Conservation (phyloP, 2,113 vertebrate species). For the Strix aluco region DNA sequence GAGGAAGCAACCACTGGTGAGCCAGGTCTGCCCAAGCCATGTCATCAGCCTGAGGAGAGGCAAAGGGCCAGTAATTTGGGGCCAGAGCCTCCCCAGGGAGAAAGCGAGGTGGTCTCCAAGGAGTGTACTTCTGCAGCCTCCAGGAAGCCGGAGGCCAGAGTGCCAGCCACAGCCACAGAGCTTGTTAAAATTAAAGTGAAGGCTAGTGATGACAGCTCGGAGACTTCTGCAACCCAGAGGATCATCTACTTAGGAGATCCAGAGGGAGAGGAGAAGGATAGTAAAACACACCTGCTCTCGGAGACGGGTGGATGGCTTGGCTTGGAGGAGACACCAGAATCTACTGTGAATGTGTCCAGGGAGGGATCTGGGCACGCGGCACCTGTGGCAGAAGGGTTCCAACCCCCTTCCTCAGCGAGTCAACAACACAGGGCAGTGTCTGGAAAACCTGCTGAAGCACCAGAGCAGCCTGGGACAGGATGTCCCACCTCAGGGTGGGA, state of each 20-base stretch:
- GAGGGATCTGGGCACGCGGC: background rate
- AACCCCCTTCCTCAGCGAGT: background rate
- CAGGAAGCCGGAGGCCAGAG: constrained; percentile 58
- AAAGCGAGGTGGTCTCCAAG: background rate
- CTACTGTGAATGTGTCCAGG: background rate
- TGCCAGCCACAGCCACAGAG: background rate
- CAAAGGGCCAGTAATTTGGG: background rate
- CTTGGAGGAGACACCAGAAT: background rate
- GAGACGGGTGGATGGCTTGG: background rate
- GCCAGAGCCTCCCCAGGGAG: background rate
- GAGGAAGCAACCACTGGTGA: background rate
- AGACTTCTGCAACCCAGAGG: constrained; percentile 70
- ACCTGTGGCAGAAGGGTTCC: background rate
- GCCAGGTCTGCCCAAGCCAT: background rate
- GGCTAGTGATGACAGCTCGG: constrained; percentile 21
- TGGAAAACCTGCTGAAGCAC: background rate
- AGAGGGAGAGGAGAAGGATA: constrained; percentile 59
- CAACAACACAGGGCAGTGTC: background rate
- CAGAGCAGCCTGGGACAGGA: background rate
- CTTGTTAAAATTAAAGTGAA: constrained; percentile 65
- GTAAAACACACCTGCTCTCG: background rate
- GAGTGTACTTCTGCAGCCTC: constrained; percentile 22
- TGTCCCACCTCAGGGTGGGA: background rate
- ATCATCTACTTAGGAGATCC: constrained; percentile 71
- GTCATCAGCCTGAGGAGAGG: constrained; percentile 19